Conservation (phyloP, 2,113 vertebrate genomes). For the Perca fluviatilis region DNA sequence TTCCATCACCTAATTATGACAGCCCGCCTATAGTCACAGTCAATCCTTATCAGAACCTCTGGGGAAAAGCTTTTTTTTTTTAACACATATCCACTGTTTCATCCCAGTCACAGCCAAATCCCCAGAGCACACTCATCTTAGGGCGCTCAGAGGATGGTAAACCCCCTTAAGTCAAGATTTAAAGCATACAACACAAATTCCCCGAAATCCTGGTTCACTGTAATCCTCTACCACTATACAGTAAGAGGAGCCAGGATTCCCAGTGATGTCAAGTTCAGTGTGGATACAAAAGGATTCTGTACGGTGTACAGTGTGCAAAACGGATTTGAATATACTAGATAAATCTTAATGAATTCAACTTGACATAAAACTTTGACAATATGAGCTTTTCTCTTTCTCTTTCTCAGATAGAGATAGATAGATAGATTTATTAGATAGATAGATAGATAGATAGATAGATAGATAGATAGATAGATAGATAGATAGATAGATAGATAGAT, state of each 20-base stretch:
- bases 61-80: slow-evolving; percentile 70
- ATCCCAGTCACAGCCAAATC: slow-evolving; percentile 65
- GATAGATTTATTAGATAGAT: too few relatives aligned
- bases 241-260: slow-evolving; percentile 50
- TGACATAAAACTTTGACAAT: background rate
- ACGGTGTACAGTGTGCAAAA: background rate
- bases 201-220: slow-evolving; percentile 63
- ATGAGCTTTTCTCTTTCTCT: background rate
- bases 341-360: background rate
- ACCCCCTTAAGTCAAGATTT: slow-evolving; percentile 79
- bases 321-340: background rate
- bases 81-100: slow-evolving; percentile 64
- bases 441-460: background rate
- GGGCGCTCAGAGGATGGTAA: slow-evolving; percentile 65
- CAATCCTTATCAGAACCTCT: slow-evolving; percentile 49
- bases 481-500: slow-evolving; percentile 18
- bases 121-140: slow-evolving; percentile 71
- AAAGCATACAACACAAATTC: slow-evolving; percentile 74
- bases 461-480: slow-evolving; percentile 10
- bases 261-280: slow-evolving; percentile 32
- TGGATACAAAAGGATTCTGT: background rate
- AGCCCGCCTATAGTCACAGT: slow-evolving; percentile 38
- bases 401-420: background rate
- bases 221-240: slow-evolving; percentile 75
- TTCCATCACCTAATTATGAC: slow-evolving; percentile 44